These are phyloP conservation scores for Drosophila meridiana DNA, from an alignment of 2,888 invertebrate genomes.

Conservation along the genomic window DNA sequence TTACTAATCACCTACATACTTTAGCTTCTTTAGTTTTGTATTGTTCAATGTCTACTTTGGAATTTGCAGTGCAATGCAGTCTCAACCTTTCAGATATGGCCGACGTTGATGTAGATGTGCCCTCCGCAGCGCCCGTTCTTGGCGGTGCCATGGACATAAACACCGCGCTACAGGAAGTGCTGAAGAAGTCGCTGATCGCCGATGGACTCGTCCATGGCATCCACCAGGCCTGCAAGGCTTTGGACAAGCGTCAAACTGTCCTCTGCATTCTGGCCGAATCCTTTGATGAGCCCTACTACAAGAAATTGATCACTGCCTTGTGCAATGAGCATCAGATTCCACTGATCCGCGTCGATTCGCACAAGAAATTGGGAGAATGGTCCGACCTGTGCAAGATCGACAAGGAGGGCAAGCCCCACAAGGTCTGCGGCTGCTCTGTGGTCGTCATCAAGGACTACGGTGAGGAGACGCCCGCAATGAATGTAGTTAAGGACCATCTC, in stretches of 20 bases:
- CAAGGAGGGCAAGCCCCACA: slow-evolving; percentile 99
- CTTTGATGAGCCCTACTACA: slow-evolving; percentile 99
- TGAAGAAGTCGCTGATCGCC: slow-evolving; percentile 97
- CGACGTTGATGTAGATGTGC: slow-evolving; percentile 92
- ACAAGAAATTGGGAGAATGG: slow-evolving; percentile 99
- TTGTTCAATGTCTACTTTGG: too few species aligned
- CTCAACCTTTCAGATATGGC: slow-evolving; percentile 88
- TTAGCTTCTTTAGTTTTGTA: too few species aligned
- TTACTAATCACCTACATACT: too few species aligned
- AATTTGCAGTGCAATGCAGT: slow-evolving; percentile 82
- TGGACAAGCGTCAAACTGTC: slow-evolving; percentile 99
- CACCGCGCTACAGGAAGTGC: slow-evolving; percentile 97
- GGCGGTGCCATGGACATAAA: slow-evolving; percentile 96
- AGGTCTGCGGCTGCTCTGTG: slow-evolving; percentile 99
- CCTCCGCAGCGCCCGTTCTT: slow-evolving; percentile 88
- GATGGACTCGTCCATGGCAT: slow-evolving; percentile 98
- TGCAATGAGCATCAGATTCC: slow-evolving; percentile 99
- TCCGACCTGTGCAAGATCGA: slow-evolving; percentile 99
- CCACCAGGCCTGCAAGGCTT: slow-evolving; percentile 98
- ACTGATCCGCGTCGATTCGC: slow-evolving; percentile 97
- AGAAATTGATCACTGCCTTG: slow-evolving; percentile 97
- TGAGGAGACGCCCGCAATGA: slow-evolving; percentile 97
- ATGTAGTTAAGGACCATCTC: slow-evolving; percentile 97
- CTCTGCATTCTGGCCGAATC: slow-evolving; percentile 98
- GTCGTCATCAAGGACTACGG: slow-evolving; percentile 99